Percentiles rank a stretch among this genome's conserved stretches.
Conservation (phyloP, 1,140 invertebrate genomes). For the Pogonomyrmex barbatus region DNA sequence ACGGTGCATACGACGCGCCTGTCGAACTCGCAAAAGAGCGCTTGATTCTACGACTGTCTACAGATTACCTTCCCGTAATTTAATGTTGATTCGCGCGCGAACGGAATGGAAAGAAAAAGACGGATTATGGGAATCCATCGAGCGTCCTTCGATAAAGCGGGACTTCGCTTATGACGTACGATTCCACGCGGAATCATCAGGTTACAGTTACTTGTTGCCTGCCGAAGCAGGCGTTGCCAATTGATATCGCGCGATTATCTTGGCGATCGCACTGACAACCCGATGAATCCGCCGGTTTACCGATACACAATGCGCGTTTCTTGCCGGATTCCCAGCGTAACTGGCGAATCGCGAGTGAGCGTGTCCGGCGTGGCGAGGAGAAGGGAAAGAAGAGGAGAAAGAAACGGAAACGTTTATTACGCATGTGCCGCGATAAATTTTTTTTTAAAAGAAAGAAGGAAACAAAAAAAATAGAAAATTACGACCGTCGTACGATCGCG, state of each 20-base stretch:
- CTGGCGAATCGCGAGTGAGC: slow-evolving; percentile 13
- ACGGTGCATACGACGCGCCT: slow-evolving; percentile 22
- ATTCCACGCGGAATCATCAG: slow-evolving; percentile 78
- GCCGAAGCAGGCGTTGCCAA: slow-evolving; percentile 79
- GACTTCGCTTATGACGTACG: slow-evolving; percentile 78
- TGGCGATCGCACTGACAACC: slow-evolving; percentile 74
- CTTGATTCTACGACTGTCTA: slow-evolving; percentile 60
- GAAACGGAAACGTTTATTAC: not conserved
- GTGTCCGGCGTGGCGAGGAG: slow-evolving; percentile 53
- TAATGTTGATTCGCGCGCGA: slow-evolving; percentile 78
- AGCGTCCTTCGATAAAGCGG: slow-evolving; percentile 72
- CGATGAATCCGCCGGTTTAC: slow-evolving; percentile 33
- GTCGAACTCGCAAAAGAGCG: slow-evolving; percentile 30
- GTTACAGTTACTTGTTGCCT: slow-evolving; percentile 80
- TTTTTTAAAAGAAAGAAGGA: not conserved
- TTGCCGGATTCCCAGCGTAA: slow-evolving; percentile 35
- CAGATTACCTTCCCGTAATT: slow-evolving; percentile 75
- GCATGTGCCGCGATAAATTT: not conserved
- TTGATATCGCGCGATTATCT: slow-evolving; percentile 81
- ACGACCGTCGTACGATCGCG: not conserved
- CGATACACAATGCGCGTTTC: slow-evolving; percentile 45
- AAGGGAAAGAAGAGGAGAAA: slow-evolving; percentile 37
- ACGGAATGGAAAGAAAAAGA: slow-evolving; percentile 74
- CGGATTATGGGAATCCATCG: slow-evolving; percentile 79
- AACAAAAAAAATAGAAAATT: slow-evolving; percentile 13